Conservation (phyloP, 2,797 vertebrate species). For the Neosilurus hyrtlii region DNA sequence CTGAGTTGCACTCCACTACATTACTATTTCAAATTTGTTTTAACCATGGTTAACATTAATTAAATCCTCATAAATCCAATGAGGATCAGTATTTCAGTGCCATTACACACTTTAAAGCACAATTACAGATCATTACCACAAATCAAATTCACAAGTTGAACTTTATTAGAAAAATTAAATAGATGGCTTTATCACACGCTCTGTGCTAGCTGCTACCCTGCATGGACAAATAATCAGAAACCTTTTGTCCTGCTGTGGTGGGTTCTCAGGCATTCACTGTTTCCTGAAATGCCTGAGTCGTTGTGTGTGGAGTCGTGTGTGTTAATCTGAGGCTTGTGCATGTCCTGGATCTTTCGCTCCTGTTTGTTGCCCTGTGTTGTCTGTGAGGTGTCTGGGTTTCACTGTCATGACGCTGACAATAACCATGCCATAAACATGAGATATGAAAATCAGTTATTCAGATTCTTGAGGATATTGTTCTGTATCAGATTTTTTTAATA, state of each 20-base stretch:
- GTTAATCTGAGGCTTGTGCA: not conserved
- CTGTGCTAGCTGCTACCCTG: not conserved
- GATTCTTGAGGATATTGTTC: not conserved
- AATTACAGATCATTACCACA: not conserved
- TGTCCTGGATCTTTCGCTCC: not conserved
- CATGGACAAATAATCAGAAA: not conserved
- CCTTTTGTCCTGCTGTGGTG: not conserved
- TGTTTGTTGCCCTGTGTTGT: not conserved
- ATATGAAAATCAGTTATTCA: not conserved
- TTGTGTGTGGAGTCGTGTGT: not conserved
- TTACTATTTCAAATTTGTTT: not conserved
- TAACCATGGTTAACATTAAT: not conserved
- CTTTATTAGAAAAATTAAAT: not conserved
- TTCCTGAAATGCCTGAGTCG: not conserved
- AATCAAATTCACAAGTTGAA: not conserved
- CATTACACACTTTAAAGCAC: not conserved
- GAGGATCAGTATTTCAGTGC: constrained; percentile 40
- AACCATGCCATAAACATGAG: not conserved
- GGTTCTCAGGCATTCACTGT: not conserved
- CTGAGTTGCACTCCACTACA: not conserved
- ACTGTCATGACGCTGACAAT: not conserved
- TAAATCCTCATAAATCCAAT: constrained; percentile 8
- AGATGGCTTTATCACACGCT: too few species aligned
- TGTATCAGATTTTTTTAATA: not conserved
- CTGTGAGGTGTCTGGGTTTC: constrained; percentile 1